Base-by-base conservation (phyloP, 2,797 vertebrate genomes). In the Acomys russatus region DNA sequence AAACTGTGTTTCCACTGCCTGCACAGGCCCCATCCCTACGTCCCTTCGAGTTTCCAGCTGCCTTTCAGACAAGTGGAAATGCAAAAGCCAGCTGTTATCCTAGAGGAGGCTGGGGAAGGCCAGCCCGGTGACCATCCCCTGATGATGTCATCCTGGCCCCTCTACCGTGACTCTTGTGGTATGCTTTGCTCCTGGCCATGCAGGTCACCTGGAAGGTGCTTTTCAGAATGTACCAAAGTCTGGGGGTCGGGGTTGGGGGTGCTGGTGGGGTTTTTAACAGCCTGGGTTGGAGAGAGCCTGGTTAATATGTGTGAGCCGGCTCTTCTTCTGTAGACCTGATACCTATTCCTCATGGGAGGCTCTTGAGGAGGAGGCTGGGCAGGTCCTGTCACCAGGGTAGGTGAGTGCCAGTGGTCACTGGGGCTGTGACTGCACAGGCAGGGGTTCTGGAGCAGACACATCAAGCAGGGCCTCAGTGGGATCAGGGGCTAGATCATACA, bases 111-210 rank as follows among this genome's bases (percentile, higher is more conserved):
- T 0, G 33, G 2, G 0, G 76, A 77, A 68, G 71, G 63, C 80
- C 78, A 9, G 70, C 64, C 6, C 9, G 14, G 66, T 0, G 70
- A 97, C 92, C 61, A 90, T 82, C 97, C 97, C 0, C 15, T 80
- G 92, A 83, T 97, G 97, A 97, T 96, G 97, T 96, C 94, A 70
- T 97, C 97, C 96, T 66, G 61, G 96, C 95, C 97, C 90, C 85
- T 87, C 90, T 74, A 92, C 92, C 96, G 23, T 82, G 68, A 84
- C 94, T 88, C 96, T 87, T 49, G 94, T 17, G 94, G 97, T 97
- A 94, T 20, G 59, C 44, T n/a, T n/a, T 6, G 11, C n/a, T 33
- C n/a, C 56, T 89, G 44, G 61, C 68, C 59, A 23, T 17, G 5
- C 74, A 18, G 64, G 61, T 30, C 12, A 0, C 23, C 97, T 94